Evolutionary conservation across 2,113 vertebrate genomes (phyloP).

Genomic region (Eudorcas thomsonii): DNA sequence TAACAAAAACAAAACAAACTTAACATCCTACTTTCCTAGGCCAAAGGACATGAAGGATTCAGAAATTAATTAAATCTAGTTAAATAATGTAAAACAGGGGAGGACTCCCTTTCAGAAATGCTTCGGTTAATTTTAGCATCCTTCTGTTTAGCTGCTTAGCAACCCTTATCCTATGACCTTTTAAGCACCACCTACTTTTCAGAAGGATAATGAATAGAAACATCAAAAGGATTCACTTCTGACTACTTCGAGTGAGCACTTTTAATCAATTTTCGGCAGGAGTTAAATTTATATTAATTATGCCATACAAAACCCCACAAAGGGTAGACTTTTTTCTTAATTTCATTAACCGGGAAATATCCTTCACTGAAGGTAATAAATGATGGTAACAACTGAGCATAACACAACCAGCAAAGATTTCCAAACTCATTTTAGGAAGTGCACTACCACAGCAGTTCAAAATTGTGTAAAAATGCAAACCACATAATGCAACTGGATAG

Average conservation of each 20-base stretch:
- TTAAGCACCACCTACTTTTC: constrained; percentile 87
- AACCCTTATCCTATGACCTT: constrained; percentile 91
- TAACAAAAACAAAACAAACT: constrained; percentile 44
- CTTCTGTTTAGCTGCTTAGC: constrained; percentile 90
- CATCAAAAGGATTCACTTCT: constrained; percentile 79
- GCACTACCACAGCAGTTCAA: constrained; percentile 38
- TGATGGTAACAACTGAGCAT: background rate
- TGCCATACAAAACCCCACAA: background rate
- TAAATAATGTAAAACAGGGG: constrained; percentile 58
- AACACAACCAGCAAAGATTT: constrained; percentile 59
- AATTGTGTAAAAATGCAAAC: background rate
- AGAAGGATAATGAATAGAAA: constrained; percentile 86
- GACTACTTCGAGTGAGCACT: constrained; percentile 66
- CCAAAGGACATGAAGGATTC: constrained; percentile 18
- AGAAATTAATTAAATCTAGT: constrained; percentile 61
- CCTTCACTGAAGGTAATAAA: constrained; percentile 21
- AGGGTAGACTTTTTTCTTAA: background rate
- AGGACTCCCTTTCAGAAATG: constrained; percentile 78
- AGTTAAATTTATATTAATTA: constrained; percentile 40
- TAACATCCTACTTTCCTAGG: background rate
- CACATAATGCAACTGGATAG: background rate
- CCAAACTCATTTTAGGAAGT: constrained; percentile 22
- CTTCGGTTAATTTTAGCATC: constrained; percentile 89
- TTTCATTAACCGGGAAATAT: constrained; percentile 35
- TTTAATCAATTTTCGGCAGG: constrained; percentile 49